Conservation (phyloP, 2,888 invertebrate genomes). For the Eugnorisma glareosa region DNA sequence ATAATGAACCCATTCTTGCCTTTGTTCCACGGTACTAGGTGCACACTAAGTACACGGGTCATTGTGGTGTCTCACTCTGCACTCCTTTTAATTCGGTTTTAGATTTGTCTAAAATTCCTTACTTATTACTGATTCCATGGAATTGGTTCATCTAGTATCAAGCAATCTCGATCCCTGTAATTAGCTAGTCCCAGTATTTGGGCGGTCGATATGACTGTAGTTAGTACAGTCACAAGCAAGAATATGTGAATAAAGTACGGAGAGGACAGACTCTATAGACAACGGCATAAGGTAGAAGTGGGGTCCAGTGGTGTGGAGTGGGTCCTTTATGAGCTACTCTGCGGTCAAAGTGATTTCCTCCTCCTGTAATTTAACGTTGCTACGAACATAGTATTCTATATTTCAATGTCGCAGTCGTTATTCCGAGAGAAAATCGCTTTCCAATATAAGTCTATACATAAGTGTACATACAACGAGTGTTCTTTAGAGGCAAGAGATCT, state of each 20-base stretch:
- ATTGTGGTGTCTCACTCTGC: not conserved
- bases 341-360: not conserved
- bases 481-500: not conserved
- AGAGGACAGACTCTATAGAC: not conserved
- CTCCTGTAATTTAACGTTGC: not conserved
- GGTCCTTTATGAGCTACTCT: not conserved
- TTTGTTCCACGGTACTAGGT: not conserved
- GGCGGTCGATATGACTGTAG: constrained; percentile 47
- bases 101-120: not conserved
- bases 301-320: not conserved
- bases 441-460: not conserved
- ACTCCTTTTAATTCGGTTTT: not conserved
- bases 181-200: constrained; percentile 43
- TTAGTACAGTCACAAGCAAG: constrained; percentile 1
- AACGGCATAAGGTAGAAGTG: not conserved
- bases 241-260: not conserved
- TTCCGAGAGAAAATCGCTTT: not conserved
- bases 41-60: too few species aligned
- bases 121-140: not conserved
- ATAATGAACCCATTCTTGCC: not conserved
- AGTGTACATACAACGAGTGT: not conserved
- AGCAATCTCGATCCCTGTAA: constrained; percentile 36
- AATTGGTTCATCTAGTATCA: constrained; percentile 33
- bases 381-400: not conserved
- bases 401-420: not conserved